These are phyloP conservation scores for Drosophila tanythrix DNA, from an alignment of 2,888 invertebrate species.

Conservation along the genomic window DNA sequence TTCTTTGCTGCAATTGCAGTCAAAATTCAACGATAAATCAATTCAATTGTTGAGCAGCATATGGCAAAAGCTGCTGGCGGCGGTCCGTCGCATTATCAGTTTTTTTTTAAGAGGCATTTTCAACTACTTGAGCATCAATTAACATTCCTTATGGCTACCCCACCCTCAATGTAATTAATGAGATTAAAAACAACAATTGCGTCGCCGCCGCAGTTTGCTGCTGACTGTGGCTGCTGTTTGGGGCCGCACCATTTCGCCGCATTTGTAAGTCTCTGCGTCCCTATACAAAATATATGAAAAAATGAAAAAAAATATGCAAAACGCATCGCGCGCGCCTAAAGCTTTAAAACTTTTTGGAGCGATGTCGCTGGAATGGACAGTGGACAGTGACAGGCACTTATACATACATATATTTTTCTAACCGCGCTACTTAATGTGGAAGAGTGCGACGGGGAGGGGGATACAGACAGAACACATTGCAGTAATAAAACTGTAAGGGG, in stretches of 20 bases:
- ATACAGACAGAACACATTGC: conserved; percentile 45
- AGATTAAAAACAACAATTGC: conserved; percentile 79
- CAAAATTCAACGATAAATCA: conserved; percentile 57
- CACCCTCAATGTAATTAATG: conserved; percentile 72
- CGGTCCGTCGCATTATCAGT: conserved; percentile 34
- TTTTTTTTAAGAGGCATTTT: conserved; percentile 29
- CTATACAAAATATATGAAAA: conserved; percentile 38
- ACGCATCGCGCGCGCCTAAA: conserved; percentile 72
- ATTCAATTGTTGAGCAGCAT: conserved; percentile 55
- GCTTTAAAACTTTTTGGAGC: conserved; percentile 62
- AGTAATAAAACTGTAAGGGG: conserved; percentile 39
- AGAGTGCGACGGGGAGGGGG: conserved; percentile 6
- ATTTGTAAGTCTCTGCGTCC: conserved; percentile 28
- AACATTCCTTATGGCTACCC: conserved; percentile 57
- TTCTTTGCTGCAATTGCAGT: conserved; percentile 48
- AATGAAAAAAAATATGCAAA: conserved; percentile 68
- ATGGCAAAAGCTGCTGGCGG: conserved; percentile 64
- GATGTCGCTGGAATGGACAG: conserved; percentile 35
- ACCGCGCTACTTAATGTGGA: conserved; percentile 48
- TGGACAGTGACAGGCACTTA: conserved; percentile 50
- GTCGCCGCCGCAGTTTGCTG: conserved; percentile 34
- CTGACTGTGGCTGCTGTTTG: conserved; percentile 55
- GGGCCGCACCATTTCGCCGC: conserved; percentile 66
- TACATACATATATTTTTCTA: conserved; percentile 42
- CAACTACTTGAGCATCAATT: conserved; percentile 67